These are phyloP conservation scores for Gavialis gangeticus DNA, from an alignment of 2,113 vertebrate genomes.

Conservation along the genomic window DNA sequence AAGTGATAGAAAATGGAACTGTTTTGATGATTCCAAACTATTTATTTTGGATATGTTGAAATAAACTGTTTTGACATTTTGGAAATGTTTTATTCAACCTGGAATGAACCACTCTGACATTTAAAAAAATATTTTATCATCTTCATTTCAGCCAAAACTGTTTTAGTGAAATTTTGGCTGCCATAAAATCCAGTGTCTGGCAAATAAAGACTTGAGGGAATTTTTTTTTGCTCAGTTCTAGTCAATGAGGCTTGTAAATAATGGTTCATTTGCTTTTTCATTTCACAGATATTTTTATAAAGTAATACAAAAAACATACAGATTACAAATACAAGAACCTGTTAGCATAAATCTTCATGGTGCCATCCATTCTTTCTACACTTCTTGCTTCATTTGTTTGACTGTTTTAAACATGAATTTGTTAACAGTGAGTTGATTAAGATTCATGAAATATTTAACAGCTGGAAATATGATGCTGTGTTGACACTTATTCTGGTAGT, in stretches of 20 bases:
- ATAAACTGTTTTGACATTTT: neutral
- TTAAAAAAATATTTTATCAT: neutral
- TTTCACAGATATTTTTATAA: neutral
- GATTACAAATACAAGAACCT: neutral
- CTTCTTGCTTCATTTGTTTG: neutral
- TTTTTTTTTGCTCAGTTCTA: neutral
- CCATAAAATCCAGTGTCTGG: neutral
- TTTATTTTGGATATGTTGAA: neutral
- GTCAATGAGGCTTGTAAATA: neutral
- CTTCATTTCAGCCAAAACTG: neutral
- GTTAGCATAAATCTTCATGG: neutral
- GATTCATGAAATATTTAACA: neutral
- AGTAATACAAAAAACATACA: neutral
- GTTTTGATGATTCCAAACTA: neutral
- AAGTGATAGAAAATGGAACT: neutral
- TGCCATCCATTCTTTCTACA: rapidly evolving
- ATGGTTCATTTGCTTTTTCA: neutral
- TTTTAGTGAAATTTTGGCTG: neutral
- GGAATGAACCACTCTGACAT: neutral
- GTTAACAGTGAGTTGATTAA: neutral
- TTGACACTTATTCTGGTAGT: constrained; percentile 37
- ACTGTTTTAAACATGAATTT: neutral
- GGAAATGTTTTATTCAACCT: neutral
- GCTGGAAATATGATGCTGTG: constrained; percentile 5
- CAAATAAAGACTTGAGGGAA: neutral